Evolutionary conservation across 2,888 invertebrate genomes (phyloP).

Genomic region (Brachypterus glaber): DNA sequence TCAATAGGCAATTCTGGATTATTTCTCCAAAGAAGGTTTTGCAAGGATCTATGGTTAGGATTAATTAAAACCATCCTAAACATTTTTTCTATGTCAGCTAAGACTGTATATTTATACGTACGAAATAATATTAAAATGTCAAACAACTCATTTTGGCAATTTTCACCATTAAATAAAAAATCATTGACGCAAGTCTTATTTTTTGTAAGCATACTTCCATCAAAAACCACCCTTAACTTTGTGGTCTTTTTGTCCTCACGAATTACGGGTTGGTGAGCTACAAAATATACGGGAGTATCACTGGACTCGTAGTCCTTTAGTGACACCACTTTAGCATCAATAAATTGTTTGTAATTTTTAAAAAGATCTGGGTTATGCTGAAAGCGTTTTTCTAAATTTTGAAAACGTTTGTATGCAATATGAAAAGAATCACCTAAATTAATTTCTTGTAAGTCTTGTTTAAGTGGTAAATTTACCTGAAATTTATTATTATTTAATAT

Average conservation of each 20-base stretch:
- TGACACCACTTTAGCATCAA: constrained; percentile 11
- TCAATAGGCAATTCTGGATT: constrained; percentile 3
- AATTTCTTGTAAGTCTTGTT: constrained; percentile 1
- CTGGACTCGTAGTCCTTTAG: neutral
- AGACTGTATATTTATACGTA: constrained; percentile 12
- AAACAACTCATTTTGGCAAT: constrained; percentile 14
- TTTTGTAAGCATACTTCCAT: constrained; percentile 17
- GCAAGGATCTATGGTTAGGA: constrained; percentile 10
- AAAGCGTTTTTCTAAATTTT: constrained; percentile 12
- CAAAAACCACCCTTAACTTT: constrained; percentile 16
- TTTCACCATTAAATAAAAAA: constrained; percentile 12
- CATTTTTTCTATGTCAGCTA: constrained; percentile 17
- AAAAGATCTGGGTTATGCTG: constrained; percentile 11
- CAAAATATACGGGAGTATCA: constrained; percentile 8
- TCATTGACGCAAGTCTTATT: constrained; percentile 15
- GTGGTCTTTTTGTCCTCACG: constrained; percentile 15
- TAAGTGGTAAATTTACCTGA: constrained; percentile 12
- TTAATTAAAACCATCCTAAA: constrained; percentile 12
- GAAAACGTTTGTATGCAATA: constrained; percentile 11
- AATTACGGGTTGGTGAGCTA: constrained; percentile 17
- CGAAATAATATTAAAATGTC: constrained; percentile 16
- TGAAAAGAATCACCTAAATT: constrained; percentile 13
- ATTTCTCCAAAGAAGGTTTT: constrained; percentile 17
- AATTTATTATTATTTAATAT: constrained; percentile 6
- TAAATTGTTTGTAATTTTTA: constrained; percentile 12